Conservation (phyloP, 2,113 vertebrate genomes). For the Pelvicachromis taeniatus region DNA sequence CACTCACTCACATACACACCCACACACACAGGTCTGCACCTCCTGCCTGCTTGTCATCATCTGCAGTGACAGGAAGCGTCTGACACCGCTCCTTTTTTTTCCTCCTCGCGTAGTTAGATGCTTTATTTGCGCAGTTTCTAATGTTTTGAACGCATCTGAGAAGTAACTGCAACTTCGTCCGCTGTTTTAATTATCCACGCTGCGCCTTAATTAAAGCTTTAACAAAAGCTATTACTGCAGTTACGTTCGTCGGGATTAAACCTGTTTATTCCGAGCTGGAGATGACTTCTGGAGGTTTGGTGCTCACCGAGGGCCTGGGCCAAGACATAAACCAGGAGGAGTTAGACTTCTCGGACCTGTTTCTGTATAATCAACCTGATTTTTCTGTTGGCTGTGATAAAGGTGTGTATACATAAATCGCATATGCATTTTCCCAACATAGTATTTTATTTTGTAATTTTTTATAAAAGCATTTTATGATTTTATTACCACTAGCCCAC, state of each 20-base stretch:
- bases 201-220: not conserved
- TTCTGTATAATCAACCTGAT: conserved; percentile 76
- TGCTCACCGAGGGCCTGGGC: conserved; percentile 32
- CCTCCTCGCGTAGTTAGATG: not conserved
- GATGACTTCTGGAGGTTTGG: conserved; percentile 75
- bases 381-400: conserved; percentile 63
- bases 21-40: not conserved
- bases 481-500: not conserved
- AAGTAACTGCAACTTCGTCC: not conserved
- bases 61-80: conserved; percentile 50
- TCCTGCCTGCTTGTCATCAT: conserved; percentile 15
- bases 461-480: not conserved
- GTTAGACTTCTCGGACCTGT: conserved; percentile 86
- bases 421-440: not conserved
- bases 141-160: not conserved
- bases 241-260: not conserved
- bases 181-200: not conserved
- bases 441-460: not conserved
- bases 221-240: not conserved
- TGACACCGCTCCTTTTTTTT: not conserved
- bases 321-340: conserved; percentile 79
- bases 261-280: not conserved
- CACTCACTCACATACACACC: not conserved
- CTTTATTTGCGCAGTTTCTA: not conserved
- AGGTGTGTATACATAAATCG: conserved; percentile 65